phyloP scores from a whole-genome alignment of 2,113 vertebrate genomes.

The Aptenodytes patagonicus region DNA sequence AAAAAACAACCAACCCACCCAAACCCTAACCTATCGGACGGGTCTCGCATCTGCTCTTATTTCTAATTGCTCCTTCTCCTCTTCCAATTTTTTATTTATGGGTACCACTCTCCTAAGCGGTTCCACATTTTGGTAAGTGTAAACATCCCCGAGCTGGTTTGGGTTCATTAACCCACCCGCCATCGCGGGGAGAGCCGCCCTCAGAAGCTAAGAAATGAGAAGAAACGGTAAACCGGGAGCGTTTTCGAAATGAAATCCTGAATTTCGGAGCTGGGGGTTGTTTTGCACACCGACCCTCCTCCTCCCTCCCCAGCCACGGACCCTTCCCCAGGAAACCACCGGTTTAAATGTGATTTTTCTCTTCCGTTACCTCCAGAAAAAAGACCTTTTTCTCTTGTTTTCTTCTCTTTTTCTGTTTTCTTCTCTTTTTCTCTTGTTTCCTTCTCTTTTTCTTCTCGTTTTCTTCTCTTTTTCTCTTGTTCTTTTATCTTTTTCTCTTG shows the following conservation, averaged over 20 bases:
- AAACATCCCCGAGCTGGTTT: background rate
- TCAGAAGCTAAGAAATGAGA: background rate
- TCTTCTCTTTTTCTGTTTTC: background rate
- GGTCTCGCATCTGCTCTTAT: background rate
- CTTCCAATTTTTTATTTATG: slow-evolving; percentile 12
- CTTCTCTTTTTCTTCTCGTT: background rate
- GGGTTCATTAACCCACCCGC: slow-evolving; percentile 12
- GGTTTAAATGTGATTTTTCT: background rate
- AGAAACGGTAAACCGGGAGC: background rate
- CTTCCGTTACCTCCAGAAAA: background rate
- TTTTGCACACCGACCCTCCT: background rate
- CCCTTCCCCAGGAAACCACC: background rate
- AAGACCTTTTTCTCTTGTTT: background rate
- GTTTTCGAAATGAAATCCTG: background rate
- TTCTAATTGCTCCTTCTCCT: background rate
- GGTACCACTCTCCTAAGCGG: background rate
- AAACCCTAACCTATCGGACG: background rate
- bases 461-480: background rate
- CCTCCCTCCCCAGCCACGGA: background rate
- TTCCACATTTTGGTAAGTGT: background rate
- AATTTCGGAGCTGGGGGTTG: background rate
- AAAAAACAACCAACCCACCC: too few relatives aligned
- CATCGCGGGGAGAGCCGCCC: background rate
- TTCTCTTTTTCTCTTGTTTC: background rate
- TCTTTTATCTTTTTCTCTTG: too few relatives aligned